Percentiles rank a stretch among this genome's conserved stretches.
Evolutionary conservation across 2,797 vertebrate genomes (phyloP).

Genomic region (Scolopax rusticola): DNA sequence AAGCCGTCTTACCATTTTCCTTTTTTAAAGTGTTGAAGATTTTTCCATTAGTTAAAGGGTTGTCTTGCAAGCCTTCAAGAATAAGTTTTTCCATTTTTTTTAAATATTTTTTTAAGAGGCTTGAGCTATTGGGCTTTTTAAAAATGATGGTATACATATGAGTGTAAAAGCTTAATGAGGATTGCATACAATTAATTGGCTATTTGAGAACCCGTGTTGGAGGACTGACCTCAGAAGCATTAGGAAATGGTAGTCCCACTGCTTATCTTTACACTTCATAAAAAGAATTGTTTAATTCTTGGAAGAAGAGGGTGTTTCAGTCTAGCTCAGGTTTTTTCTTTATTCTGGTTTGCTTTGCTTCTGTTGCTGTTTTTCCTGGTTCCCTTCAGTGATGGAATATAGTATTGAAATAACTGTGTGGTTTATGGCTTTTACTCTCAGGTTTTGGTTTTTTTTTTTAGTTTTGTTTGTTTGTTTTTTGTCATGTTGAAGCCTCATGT

Average conservation of each 20-base stretch:
- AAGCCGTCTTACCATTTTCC: constrained; percentile 37
- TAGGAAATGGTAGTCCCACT: constrained; percentile 20
- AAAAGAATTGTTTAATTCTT: constrained; percentile 58
- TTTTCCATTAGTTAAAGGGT: constrained; percentile 51
- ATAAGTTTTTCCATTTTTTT: constrained; percentile 29
- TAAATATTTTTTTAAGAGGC: neutral
- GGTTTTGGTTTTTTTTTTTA: neutral
- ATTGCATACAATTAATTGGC: neutral
- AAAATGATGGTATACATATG: neutral
- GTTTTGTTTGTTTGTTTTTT: neutral
- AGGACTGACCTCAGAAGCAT: neutral
- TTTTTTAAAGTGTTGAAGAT: constrained; percentile 32
- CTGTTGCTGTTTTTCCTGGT: neutral
- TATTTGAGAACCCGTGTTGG: constrained; percentile 14
- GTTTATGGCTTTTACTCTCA: neutral
- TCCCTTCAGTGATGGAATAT: neutral
- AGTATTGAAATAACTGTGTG: neutral
- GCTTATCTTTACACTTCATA: constrained; percentile 40
- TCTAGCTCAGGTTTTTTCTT: neutral
- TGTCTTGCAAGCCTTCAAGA: constrained; percentile 34
- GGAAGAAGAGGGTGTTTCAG: constrained; percentile 32
- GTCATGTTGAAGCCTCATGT: neutral
- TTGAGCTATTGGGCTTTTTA: neutral
- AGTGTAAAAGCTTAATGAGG: constrained; percentile 22
- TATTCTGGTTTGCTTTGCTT: constrained; percentile 30